These are phyloP conservation scores for Macrosiphum euphorbiae DNA, from an alignment of 2,888 invertebrate genomes.

Conservation along the genomic window DNA sequence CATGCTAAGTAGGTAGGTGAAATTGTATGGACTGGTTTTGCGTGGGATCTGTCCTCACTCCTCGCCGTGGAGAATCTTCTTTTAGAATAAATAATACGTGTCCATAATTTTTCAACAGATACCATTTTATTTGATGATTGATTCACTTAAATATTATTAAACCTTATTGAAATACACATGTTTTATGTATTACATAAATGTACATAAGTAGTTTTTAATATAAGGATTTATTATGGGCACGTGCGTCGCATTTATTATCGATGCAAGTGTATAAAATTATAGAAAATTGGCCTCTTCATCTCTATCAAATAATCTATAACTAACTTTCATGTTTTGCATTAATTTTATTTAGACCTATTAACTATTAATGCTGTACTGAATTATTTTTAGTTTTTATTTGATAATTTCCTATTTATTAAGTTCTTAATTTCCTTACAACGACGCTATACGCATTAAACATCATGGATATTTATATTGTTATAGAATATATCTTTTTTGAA, in stretches of 20 bases:
- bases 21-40: conserved; percentile 58
- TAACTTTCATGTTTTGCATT: background rate
- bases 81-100: conserved; percentile 33
- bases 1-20: conserved; percentile 55
- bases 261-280: background rate
- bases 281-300: background rate
- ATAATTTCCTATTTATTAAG: background rate
- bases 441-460: background rate
- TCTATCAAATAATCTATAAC: background rate
- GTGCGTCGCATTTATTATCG: background rate
- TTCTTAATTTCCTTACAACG: too few relatives aligned
- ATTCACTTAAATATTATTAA: conserved; percentile 23
- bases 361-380: background rate
- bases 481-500: background rate
- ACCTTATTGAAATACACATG: conserved; percentile 32
- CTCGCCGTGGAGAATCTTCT: conserved; percentile 31
- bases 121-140: conserved; percentile 22
- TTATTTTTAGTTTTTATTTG: background rate
- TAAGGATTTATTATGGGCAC: background rate
- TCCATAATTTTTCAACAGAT: conserved; percentile 10
- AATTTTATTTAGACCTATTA: background rate
- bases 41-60: conserved; percentile 55
- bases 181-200: background rate
- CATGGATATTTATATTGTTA: background rate
- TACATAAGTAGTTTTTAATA: conserved; percentile 11